Evolutionary conservation across 1,140 invertebrate species (phyloP).

Genomic region (Drosophila novamexicana): DNA sequence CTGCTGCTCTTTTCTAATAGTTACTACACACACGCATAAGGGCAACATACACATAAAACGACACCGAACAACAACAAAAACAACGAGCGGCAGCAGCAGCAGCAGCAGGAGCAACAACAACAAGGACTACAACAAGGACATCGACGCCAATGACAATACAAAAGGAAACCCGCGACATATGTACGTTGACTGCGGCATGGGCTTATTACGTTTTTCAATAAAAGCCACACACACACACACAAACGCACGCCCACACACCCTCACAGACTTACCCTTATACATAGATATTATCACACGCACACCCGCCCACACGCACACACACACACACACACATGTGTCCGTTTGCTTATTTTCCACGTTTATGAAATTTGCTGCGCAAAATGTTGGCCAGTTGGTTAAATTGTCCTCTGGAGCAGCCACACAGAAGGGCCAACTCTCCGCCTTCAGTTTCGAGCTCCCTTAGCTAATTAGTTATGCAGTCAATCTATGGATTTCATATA

Average conservation of each 20-base stretch:
- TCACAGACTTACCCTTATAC: background rate
- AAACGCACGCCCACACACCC: constrained; percentile 11
- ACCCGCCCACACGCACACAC: background rate
- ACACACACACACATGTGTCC: background rate
- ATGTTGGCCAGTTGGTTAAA: constrained; percentile 51
- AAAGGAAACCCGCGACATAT: constrained; percentile 62
- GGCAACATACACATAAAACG: constrained; percentile 47
- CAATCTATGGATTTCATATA: constrained; percentile 14
- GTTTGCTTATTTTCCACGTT: constrained; percentile 35
- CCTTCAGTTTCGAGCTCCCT: background rate
- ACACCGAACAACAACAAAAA: constrained; percentile 33
- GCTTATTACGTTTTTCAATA: constrained; percentile 68
- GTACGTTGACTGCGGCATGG: constrained; percentile 47
- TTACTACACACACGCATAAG: constrained; percentile 65
- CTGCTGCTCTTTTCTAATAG: constrained; percentile 69
- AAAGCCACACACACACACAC: constrained; percentile 31
- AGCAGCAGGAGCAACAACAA: constrained; percentile 27
- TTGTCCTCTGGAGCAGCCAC: constrained; percentile 26
- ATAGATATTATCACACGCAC: background rate
- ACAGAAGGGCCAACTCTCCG: constrained; percentile 1
- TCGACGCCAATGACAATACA: constrained; percentile 59
- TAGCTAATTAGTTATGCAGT: constrained; percentile 27
- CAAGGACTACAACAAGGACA: constrained; percentile 34
- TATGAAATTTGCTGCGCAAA: constrained; percentile 47
- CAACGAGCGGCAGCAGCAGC: background rate